Evolutionary conservation across 2,888 invertebrate species (phyloP), one percentile per base, ranked within the genome.

Genomic region (Panorpa germanica): DNA sequence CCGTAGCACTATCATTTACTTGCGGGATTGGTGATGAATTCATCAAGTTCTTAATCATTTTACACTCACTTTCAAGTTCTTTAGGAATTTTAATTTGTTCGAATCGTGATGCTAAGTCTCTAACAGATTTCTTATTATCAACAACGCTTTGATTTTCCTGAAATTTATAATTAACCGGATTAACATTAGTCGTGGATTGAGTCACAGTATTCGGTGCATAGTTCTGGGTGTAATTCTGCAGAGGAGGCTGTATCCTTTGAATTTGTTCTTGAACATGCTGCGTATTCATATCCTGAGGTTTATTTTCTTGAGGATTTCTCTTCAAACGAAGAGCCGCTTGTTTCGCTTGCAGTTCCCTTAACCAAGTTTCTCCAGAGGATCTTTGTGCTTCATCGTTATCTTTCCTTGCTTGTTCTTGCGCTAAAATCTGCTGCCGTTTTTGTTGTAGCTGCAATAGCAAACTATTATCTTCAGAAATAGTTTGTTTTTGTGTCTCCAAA

Each of bases 91-190:
- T 52, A 13, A 54, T 52, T 39, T 62, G 64, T 50, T 86, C 85
- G 49, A 86, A 86, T 44, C 73, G 70, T 2, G 80, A 78, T 2
- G 85, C 81, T 45, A 86, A 64, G 48, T 80, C 81, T 49, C 70
- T 70, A 0, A 86, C 83, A 20, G 67, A 64, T 34, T 48, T 55
- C 30, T 40, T 43, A 33, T 37, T n/a, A 11, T 8, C n/a, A 8
- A n/a, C 6, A 11, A 8, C 13, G 25, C 6, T 24, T 13, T 24
- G 10, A 11, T 8, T 6, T n/a, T 7, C 11, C 10, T 6, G 13
- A 7, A n/a, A n/a, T n/a, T 6, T 24, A 6, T n/a, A n/a, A 8
- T 32, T 37, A 6, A 38, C 38, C 17, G 24, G 10, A 32, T 32
- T 32, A 4, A 34, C 21, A 23, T 32, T 34, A 5, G 19, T 28